Conservation (phyloP, 2,888 invertebrate genomes). For the Listrodromus nycthemerus region DNA sequence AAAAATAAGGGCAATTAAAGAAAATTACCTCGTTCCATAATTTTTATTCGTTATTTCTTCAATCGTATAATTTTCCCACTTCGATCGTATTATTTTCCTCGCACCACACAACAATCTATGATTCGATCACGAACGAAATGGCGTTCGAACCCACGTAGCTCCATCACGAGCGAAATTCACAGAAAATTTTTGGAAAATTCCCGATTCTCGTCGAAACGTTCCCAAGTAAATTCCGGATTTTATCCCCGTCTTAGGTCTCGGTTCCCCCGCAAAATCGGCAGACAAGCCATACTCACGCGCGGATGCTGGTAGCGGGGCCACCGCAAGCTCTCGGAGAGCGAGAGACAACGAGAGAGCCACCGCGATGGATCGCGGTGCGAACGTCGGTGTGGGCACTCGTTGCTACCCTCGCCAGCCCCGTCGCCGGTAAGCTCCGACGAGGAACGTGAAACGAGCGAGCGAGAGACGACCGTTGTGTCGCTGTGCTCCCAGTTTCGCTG, state of each 20-base stretch:
- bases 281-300: constrained; percentile 8
- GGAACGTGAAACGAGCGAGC: constrained; percentile 28
- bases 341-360: too few relatives aligned
- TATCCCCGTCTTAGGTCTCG: constrained; percentile 25
- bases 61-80: too few relatives aligned
- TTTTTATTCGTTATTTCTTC: too few relatives aligned
- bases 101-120: too few relatives aligned
- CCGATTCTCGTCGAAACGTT: constrained; percentile 36
- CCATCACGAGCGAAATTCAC: too few relatives aligned
- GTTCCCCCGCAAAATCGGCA: constrained; percentile 46
- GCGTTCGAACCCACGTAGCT: too few relatives aligned
- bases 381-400: constrained; percentile 38
- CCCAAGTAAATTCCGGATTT: neutral
- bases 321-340: constrained; percentile 41
- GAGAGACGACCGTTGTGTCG: constrained; percentile 7
- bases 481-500: constrained; percentile 17
- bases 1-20: too few relatives aligned
- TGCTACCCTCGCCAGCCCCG: constrained; percentile 29
- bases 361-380: constrained; percentile 34
- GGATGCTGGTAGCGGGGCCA: constrained; percentile 3
- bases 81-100: too few relatives aligned
- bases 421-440: constrained; percentile 56
- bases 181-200: neutral
- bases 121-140: too few relatives aligned
- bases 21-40: too few relatives aligned